Percentiles rank a stretch among this genome's conserved stretches.
Conservation (phyloP, 2,113 vertebrate species). For the Aspidoscelis tigris region DNA sequence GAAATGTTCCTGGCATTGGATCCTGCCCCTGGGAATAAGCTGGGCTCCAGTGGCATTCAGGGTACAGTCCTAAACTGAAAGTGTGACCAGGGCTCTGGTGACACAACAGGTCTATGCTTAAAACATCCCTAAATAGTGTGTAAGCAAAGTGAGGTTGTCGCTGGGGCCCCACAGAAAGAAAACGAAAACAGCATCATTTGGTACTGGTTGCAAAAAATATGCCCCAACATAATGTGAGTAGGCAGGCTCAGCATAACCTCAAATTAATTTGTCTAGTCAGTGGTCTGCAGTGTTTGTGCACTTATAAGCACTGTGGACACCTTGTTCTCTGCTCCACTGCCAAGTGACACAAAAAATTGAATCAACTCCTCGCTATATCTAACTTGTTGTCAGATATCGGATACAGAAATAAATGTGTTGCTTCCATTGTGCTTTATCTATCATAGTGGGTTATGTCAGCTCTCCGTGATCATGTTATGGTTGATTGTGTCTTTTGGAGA, state of each 20-base stretch:
- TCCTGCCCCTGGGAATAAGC: too few relatives aligned
- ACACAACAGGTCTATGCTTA: conserved; percentile 31
- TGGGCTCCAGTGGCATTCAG: too few relatives aligned
- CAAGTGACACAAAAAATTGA: conserved; percentile 68
- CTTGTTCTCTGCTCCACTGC: conserved; percentile 59
- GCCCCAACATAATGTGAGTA: conserved; percentile 56
- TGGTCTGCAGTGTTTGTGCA: conserved; percentile 57
- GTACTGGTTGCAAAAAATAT: conserved; percentile 44
- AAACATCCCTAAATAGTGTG: conserved; percentile 37
- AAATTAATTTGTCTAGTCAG: conserved; percentile 60
- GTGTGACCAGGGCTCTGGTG: neutral
- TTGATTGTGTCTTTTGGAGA: conserved; percentile 48
- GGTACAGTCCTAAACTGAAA: too few relatives aligned
- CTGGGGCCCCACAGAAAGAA: conserved; percentile 18
- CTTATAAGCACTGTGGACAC: conserved; percentile 58
- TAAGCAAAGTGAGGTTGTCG: conserved; percentile 27
- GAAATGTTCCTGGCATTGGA: too few relatives aligned
- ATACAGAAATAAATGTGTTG: conserved; percentile 61
- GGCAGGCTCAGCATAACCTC: conserved; percentile 59
- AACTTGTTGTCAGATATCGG: conserved; percentile 66
- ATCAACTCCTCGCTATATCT: conserved; percentile 58
- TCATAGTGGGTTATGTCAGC: conserved; percentile 56
- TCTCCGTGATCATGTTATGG: conserved; percentile 32
- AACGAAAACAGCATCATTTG: conserved; percentile 45
- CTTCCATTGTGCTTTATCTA: conserved; percentile 57